Conservation (phyloP, 37 sponge, comb jelly and placozoan species). For the Chondrosia reniformis region DNA sequence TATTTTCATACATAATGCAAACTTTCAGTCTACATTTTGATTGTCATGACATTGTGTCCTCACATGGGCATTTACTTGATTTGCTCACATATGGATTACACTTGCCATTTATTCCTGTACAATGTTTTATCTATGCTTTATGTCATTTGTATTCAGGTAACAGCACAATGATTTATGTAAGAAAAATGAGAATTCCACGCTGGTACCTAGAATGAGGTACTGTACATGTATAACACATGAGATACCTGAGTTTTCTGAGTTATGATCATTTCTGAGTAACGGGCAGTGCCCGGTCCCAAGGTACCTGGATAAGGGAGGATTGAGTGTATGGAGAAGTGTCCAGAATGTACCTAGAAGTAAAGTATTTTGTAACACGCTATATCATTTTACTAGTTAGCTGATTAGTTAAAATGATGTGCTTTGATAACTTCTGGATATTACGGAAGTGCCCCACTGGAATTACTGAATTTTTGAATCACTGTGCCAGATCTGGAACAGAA, state of each 20-base stretch:
- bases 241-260: background rate
- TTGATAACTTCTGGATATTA: too few relatives aligned
- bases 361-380: too few relatives aligned
- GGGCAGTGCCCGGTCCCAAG: slow-evolving; percentile 8
- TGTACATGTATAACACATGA: background rate
- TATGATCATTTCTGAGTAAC: slow-evolving; percentile 7
- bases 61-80: background rate
- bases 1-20: slow-evolving; percentile 1
- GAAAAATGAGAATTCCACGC: background rate
- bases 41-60: background rate
- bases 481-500: too few relatives aligned
- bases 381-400: too few relatives aligned
- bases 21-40: slow-evolving; percentile 1
- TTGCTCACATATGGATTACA: background rate
- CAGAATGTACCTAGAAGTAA: too few relatives aligned
- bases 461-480: too few relatives aligned
- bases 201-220: slow-evolving; percentile 1
- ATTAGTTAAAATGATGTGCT: too few relatives aligned
- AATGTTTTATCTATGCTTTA: background rate
- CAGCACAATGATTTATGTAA: background rate
- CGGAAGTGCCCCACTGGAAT: too few relatives aligned
- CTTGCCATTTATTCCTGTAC: background rate
- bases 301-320: slow-evolving; percentile 21
- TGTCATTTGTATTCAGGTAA: background rate
- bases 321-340: too few relatives aligned